Evolutionary conservation across 1,140 invertebrate genomes (phyloP).

Genomic region (Leptopilina clavipes): DNA sequence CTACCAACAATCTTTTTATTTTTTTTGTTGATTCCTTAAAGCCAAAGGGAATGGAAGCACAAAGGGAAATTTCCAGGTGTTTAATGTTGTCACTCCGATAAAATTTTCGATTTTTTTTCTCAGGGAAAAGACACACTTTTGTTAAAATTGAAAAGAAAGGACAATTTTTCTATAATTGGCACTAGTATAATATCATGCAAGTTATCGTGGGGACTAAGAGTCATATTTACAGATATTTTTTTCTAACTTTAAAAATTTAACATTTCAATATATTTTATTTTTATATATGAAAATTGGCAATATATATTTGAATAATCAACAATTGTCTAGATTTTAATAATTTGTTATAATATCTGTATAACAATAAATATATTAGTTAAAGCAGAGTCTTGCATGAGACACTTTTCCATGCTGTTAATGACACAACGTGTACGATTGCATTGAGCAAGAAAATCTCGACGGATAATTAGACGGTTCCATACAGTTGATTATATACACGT

Average conservation of each 20-base stretch:
- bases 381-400: constrained; percentile 24
- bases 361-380: constrained; percentile 22
- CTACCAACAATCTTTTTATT: neutral
- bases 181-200: neutral
- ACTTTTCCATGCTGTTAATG: constrained; percentile 22
- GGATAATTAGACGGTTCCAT: constrained; percentile 30
- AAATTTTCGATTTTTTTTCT: neutral
- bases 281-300: too few species aligned
- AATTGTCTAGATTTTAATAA: neutral
- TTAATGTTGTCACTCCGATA: neutral
- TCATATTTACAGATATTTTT: neutral
- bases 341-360: neutral
- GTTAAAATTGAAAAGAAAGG: neutral
- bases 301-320: too few species aligned
- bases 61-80: neutral
- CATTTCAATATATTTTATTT: neutral
- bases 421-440: constrained; percentile 6
- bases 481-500: constrained; percentile 28
- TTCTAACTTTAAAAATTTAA: neutral
- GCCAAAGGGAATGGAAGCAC: neutral
- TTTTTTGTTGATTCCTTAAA: neutral
- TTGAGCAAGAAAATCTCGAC: constrained; percentile 25
- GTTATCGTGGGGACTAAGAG: neutral
- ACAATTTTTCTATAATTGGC: neutral
- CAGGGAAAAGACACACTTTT: neutral